A percentile compares a stretch with the other conserved stretches of the same genome.
phyloP scores from a whole-genome alignment of 1,140 invertebrate species.

The Drosophila leontia region DNA sequence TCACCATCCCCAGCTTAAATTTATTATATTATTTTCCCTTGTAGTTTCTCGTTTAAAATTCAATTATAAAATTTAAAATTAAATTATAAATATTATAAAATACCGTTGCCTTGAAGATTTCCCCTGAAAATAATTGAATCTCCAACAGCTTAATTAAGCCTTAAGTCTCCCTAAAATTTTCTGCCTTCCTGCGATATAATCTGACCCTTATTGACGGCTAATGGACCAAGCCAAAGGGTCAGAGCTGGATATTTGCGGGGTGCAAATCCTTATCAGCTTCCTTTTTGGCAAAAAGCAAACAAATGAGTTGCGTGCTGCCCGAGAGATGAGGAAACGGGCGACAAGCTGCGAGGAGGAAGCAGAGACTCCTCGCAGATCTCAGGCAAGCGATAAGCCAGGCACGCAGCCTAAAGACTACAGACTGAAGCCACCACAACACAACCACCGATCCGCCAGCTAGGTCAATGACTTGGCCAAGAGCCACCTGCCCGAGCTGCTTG shows the following conservation, averaged over 20 bases:
- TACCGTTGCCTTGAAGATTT: background rate
- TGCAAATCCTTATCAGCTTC: slow-evolving; percentile 47
- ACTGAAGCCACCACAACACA: slow-evolving; percentile 31
- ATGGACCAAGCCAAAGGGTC: slow-evolving; percentile 42
- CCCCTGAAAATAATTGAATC: background rate
- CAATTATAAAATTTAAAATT: background rate
- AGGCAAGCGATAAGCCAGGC: slow-evolving; percentile 44
- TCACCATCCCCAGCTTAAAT: too few species aligned
- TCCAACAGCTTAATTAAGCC: slow-evolving; percentile 14
- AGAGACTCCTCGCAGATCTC: slow-evolving; percentile 30
- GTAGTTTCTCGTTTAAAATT: background rate
- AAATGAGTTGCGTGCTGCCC: slow-evolving; percentile 71
- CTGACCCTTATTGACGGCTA: slow-evolving; percentile 35
- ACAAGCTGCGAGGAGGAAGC: slow-evolving; percentile 22
- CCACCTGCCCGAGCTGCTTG: slow-evolving; percentile 58
- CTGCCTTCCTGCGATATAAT: slow-evolving; percentile 4
- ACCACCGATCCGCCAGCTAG: slow-evolving; percentile 21
- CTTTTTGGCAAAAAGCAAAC: slow-evolving; percentile 50
- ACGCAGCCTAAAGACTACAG: slow-evolving; percentile 35
- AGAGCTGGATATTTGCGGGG: slow-evolving; percentile 24
- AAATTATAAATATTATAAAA: background rate
- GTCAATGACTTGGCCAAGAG: slow-evolving; percentile 68
- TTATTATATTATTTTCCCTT: too few species aligned
- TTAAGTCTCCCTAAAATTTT: background rate
- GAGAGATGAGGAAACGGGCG: background rate